Conservation (phyloP, 2,888 invertebrate genomes). For the Steromphala cineraria region DNA sequence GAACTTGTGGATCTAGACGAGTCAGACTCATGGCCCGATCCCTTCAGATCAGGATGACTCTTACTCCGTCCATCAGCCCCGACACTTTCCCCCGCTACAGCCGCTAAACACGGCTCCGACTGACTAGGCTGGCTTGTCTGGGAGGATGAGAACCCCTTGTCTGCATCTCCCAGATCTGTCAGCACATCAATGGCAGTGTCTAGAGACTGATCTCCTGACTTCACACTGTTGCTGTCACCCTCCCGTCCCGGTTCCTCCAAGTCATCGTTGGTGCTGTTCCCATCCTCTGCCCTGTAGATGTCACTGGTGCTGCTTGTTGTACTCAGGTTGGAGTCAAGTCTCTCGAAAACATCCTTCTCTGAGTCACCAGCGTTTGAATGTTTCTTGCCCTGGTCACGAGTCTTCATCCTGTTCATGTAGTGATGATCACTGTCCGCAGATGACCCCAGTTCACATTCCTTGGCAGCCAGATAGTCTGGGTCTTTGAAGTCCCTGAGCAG, state of each 20-base stretch:
- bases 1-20: conserved; percentile 81
- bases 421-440: conserved; percentile 71
- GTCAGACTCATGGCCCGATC: conserved; percentile 30
- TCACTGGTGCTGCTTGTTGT: conserved; percentile 66
- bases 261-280: conserved; percentile 30
- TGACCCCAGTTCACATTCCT: conserved; percentile 67
- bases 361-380: conserved; percentile 32
- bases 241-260: conserved; percentile 36
- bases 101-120: conserved; percentile 33
- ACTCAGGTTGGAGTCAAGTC: conserved; percentile 51
- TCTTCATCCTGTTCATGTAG: conserved; percentile 47
- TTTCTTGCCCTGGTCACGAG: conserved; percentile 18
- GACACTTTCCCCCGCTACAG: background rate
- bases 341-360: conserved; percentile 43
- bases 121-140: conserved; percentile 31
- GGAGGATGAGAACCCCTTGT: background rate
- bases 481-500: conserved; percentile 70
- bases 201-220: conserved; percentile 53
- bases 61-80: conserved; percentile 34
- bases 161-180: conserved; percentile 38
- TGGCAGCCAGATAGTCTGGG: conserved; percentile 61
- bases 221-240: conserved; percentile 37
- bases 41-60: conserved; percentile 46
- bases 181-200: conserved; percentile 61
- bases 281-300: conserved; percentile 50